Conservation (phyloP, 2,888 invertebrate genomes). For the Tetragnatha montana region DNA sequence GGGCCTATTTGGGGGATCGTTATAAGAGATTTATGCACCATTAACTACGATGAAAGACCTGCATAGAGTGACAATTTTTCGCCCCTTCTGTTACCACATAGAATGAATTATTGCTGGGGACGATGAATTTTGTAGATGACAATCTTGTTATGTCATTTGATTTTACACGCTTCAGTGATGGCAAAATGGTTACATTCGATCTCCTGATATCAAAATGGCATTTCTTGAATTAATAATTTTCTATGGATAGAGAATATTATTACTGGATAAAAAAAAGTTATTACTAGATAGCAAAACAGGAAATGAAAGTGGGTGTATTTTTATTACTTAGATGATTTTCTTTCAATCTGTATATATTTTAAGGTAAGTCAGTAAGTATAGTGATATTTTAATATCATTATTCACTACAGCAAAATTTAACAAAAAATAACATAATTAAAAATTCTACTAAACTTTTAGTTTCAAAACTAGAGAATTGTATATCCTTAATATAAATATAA, state of each 20-base stretch:
- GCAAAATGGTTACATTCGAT: neutral
- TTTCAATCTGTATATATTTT: too few species aligned
- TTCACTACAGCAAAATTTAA: too few species aligned
- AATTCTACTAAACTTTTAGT: too few species aligned
- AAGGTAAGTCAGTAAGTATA: too few species aligned
- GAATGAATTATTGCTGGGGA: neutral
- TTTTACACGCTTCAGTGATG: neutral
- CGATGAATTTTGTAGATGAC: neutral
- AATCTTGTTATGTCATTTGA: neutral
- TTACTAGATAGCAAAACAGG: neutral
- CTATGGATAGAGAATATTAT: neutral
- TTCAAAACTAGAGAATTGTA: too few species aligned
- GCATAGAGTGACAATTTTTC: neutral
- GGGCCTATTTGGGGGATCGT: neutral
- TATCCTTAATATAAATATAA: too few species aligned
- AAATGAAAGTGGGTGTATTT: neutral
- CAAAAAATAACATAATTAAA: too few species aligned
- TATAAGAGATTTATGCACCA: neutral
- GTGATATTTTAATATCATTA: too few species aligned
- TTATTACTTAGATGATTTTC: too few species aligned
- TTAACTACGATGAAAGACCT: neutral
- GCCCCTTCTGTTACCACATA: neutral
- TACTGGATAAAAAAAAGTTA: neutral
- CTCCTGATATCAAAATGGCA: neutral
- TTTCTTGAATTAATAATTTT: neutral